These are phyloP conservation scores for Parazoanthus swiftii DNA, from an alignment of 92 coral and sea anemone genomes.

Conservation along the genomic window DNA sequence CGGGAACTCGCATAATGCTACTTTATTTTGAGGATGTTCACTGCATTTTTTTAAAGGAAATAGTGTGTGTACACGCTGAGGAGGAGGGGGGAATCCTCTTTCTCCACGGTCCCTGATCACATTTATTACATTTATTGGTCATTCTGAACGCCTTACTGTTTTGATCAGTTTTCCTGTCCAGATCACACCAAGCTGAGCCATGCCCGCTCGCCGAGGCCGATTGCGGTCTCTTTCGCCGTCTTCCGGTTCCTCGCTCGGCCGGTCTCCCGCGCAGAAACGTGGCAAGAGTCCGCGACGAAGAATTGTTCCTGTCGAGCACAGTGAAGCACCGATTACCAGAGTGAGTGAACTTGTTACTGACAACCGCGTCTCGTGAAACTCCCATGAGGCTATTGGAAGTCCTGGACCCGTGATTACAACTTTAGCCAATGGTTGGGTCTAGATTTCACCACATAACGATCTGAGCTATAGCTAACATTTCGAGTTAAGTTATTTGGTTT, in stretches of 20 bases:
- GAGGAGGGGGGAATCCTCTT: too few species aligned
- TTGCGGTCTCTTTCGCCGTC: background rate
- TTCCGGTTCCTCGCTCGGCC: background rate
- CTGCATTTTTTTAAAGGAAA: too few species aligned
- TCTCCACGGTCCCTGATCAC: background rate
- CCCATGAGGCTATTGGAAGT: too few species aligned
- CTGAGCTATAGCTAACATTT: too few species aligned
- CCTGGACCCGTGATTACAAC: too few species aligned
- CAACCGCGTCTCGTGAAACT: too few species aligned
- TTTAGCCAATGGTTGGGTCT: too few species aligned
- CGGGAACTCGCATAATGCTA: too few species aligned
- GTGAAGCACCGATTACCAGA: background rate
- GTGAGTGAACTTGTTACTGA: background rate
- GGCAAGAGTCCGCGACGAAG: background rate
- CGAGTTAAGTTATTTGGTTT: too few species aligned
- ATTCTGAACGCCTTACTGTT: background rate
- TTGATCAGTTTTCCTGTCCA: background rate
- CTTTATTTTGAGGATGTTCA: too few species aligned
- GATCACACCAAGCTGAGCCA: background rate
- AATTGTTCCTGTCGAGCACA: background rate
- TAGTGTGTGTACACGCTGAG: too few species aligned
- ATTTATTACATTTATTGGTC: background rate
- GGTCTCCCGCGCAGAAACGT: background rate
- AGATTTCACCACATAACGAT: too few species aligned
- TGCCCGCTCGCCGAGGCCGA: background rate